These are phyloP conservation scores for Piaya cayana DNA, from an alignment of 2,113 vertebrate species.

Conservation along the genomic window DNA sequence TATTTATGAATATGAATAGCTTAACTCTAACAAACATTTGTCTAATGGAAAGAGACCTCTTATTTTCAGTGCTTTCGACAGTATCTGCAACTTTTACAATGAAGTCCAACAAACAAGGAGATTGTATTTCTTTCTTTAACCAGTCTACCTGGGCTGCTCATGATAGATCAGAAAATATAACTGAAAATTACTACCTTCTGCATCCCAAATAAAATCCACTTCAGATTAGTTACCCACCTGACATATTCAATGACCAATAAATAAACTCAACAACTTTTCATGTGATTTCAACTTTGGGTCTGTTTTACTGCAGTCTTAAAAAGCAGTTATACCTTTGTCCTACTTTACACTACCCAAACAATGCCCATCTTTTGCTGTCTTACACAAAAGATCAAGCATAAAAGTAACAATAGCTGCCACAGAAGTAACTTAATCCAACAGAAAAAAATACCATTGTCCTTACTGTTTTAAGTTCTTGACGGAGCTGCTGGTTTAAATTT, in stretches of 20 bases:
- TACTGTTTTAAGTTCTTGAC: conserved; percentile 97
- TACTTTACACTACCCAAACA: not conserved
- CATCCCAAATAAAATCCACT: not conserved
- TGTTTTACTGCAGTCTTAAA: not conserved
- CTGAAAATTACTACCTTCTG: not conserved
- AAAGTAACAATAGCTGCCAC: not conserved
- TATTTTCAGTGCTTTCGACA: not conserved
- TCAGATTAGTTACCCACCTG: not conserved
- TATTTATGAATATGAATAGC: not conserved
- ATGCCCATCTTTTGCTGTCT: not conserved
- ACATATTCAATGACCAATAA: not conserved
- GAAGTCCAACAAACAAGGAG: not conserved
- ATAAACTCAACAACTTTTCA: not conserved
- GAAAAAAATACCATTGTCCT: conserved; percentile 13
- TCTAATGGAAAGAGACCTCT: not conserved
- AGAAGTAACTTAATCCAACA: not conserved
- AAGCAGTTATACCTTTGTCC: not conserved
- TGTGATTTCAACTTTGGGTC: not conserved
- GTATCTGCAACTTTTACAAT: not conserved
- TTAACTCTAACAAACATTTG: not conserved
- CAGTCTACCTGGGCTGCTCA: not conserved
- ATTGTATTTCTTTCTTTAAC: not conserved
- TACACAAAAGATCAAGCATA: not conserved
- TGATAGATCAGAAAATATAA: not conserved
- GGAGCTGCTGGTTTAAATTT: conserved; percentile 95